Percentiles rank a stretch among this genome's conserved stretches.
Evolutionary conservation across 2,797 vertebrate genomes (phyloP).

Genomic region (Bucorvus abyssinicus): DNA sequence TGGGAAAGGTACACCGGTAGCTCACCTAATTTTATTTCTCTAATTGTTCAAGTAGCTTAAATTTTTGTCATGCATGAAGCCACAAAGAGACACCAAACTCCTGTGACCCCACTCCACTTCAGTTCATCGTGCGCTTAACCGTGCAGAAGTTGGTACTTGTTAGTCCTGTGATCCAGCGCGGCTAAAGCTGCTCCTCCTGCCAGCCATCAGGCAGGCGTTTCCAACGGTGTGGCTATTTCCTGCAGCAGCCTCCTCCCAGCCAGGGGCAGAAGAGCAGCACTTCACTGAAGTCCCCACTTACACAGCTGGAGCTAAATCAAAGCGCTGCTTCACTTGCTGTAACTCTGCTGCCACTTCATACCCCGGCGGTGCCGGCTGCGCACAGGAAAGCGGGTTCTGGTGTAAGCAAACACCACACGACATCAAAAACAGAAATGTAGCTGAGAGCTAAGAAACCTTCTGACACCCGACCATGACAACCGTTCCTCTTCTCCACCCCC

Average conservation of each 20-base stretch:
- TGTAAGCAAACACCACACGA: neutral
- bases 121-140: neutral
- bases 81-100: neutral
- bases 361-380: rapidly evolving
- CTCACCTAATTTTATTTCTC: neutral
- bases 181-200: neutral
- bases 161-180: neutral
- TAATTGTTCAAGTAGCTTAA: neutral
- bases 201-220: neutral
- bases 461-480: neutral
- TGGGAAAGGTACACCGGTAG: neutral
- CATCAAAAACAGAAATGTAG: neutral
- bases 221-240: neutral
- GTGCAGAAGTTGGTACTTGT: neutral
- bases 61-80: neutral
- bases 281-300: neutral
- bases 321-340: neutral
- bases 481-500: neutral
- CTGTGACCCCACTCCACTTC: neutral
- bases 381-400: neutral
- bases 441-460: neutral
- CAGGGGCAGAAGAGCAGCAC: neutral
- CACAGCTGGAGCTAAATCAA: neutral
- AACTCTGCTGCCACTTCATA: neutral
- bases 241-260: neutral